Base-by-base conservation (phyloP, 2,797 vertebrate species). In the Liasis olivaceus region DNA sequence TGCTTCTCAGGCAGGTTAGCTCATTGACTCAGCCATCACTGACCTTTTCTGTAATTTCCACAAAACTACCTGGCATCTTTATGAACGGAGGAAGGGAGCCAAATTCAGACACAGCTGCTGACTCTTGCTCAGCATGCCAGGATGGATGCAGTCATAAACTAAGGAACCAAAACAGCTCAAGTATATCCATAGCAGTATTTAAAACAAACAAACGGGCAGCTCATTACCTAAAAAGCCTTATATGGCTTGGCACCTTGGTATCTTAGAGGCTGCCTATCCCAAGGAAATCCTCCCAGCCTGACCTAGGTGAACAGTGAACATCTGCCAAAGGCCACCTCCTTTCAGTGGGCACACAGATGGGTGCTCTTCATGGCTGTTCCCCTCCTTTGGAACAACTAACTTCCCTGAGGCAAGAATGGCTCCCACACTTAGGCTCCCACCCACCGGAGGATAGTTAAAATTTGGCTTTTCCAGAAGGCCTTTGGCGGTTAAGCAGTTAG, bases 1-100 rank as follows among this genome's bases (percentile, higher is more conserved):
- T 96, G 90, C 94, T 96, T 96, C 96, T 97, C 92, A 95, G 92
- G 94, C 95, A 96, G 92, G 90, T 95, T 91, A 28, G 94, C 90
- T 89, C 87, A 94, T 94, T 94, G 93, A 0, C 92, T 93, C 93
- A 84, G 95, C 95, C 92, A 13, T 96, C 89, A 93, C 89, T 85
- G 93, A 93, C 96, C 88, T 94, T 92, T 96, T 94, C 77, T 94
- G 88, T 92, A 94, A 96, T 64, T 89, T 90, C 93, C 92, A 85
- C 94, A 94, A 90, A 93, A 94, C 89, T 92, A 93, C 94, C 94
- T 95, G 94, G 89, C 81, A 88, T 85, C 36, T 91, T 89, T 86
- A 88, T 87, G 93, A 91, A 92, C 95, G 91, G 90, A 95, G 94
- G 90, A 96, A 94, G 9, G 81, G 81, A 92, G 90, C 84, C 94